Percentiles rank a stretch among this genome's conserved stretches.
These are phyloP conservation scores for Diploscapter pachys DNA, from an alignment of 1,140 invertebrate species.

Conservation along the genomic window DNA sequence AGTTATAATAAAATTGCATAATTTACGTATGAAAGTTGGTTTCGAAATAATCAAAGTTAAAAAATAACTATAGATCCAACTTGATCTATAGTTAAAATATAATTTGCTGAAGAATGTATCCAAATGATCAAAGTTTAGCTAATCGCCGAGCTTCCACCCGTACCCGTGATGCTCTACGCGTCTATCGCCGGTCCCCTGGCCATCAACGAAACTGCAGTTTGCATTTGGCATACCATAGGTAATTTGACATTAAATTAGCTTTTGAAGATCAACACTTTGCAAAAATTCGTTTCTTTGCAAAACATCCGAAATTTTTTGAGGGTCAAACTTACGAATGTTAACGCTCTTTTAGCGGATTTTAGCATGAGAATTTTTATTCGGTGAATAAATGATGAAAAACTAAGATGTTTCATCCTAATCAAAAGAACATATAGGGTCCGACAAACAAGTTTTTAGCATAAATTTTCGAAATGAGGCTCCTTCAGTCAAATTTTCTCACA, in stretches of 20 bases:
- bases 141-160: conserved; percentile 44
- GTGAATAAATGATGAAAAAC: no score
- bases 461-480: no score
- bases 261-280: not conserved
- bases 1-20: no score
- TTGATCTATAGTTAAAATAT: no score
- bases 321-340: not conserved
- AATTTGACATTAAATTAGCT: not conserved
- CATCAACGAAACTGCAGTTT: conserved; percentile 39
- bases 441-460: no score
- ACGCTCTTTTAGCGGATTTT: not conserved
- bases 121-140: not conserved
- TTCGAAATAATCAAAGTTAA: no score
- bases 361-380: not conserved
- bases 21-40: no score
- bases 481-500: no score
- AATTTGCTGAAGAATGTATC: no score
- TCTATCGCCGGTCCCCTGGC: conserved; percentile 39
- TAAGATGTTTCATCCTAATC: no score
- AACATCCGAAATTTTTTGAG: not conserved
- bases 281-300: conserved; percentile 4
- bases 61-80: no score
- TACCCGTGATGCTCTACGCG: conserved; percentile 47
- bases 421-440: no score
- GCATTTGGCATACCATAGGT: conserved; percentile 48